Conservation (phyloP, 2,888 invertebrate genomes). For the Graphium colonna region DNA sequence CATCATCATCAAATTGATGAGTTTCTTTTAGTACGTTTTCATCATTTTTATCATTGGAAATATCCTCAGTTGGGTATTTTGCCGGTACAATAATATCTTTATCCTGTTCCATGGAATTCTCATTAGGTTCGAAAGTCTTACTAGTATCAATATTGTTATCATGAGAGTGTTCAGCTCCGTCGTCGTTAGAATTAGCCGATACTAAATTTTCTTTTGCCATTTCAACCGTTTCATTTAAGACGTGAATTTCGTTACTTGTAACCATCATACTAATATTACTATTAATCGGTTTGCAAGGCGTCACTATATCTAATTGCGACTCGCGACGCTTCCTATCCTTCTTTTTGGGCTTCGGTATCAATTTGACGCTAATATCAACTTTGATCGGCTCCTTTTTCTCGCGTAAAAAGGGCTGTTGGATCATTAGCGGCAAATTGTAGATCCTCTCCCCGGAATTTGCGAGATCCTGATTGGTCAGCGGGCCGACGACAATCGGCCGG, state of each 20-base stretch:
- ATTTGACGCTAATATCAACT: constrained; percentile 88
- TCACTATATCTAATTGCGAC: constrained; percentile 47
- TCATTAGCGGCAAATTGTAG: constrained; percentile 73
- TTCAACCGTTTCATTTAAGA: constrained; percentile 59
- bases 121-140: constrained; percentile 3
- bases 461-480: constrained; percentile 77
- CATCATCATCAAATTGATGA: constrained; percentile 3
- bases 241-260: constrained; percentile 54
- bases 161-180: constrained; percentile 26
- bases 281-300: constrained; percentile 55
- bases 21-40: constrained; percentile 8
- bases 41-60: constrained; percentile 6
- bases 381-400: constrained; percentile 86
- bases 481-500: constrained; percentile 69
- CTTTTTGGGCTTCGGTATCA: constrained; percentile 82
- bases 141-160: constrained; percentile 17
- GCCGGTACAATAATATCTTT: constrained; percentile 1
- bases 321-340: constrained; percentile 63
- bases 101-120: neutral
- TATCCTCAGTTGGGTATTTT: constrained; percentile 3
- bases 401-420: constrained; percentile 81
- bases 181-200: constrained; percentile 17
- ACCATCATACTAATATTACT: constrained; percentile 73
- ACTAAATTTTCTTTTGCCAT: constrained; percentile 40
- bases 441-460: constrained; percentile 60